Percentiles rank a stretch among this genome's conserved stretches.
These are phyloP conservation scores for Myotis brandtii DNA, from an alignment of 2,113 vertebrate genomes.

Conservation along the genomic window DNA sequence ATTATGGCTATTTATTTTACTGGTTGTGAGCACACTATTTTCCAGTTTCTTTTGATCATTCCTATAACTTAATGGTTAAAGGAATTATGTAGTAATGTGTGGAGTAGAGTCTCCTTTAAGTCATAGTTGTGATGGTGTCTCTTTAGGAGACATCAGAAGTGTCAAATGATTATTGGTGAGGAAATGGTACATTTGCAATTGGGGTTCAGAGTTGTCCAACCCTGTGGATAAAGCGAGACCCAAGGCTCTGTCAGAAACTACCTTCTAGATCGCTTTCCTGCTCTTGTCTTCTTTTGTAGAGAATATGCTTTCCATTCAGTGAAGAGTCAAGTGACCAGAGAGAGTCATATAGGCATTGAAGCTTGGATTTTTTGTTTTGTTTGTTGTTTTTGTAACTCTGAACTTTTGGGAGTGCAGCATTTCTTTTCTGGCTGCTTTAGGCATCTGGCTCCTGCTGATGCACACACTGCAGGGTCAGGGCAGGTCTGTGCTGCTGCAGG, in stretches of 20 bases:
- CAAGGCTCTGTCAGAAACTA: neutral
- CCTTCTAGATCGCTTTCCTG: slow-evolving; percentile 4
- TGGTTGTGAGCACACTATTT: neutral
- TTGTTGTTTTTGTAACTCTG: neutral
- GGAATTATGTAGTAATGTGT: neutral
- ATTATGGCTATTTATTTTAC: slow-evolving; percentile 49
- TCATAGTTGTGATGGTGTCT: neutral
- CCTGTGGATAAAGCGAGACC: neutral
- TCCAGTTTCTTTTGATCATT: neutral
- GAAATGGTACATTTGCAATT: neutral
- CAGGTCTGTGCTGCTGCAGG: neutral
- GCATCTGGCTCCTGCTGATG: slow-evolving; percentile 25
- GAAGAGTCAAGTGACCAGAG: slow-evolving; percentile 42
- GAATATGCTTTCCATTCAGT: slow-evolving; percentile 25
- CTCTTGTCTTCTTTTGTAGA: neutral
- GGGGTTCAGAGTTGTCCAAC: neutral
- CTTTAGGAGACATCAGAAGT: neutral
- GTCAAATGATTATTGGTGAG: neutral
- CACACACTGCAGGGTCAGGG: neutral
- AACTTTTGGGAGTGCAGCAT: slow-evolving; percentile 25
- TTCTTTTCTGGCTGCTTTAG: slow-evolving; percentile 45
- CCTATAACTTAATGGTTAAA: slow-evolving; percentile 1
- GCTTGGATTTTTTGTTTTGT: neutral
- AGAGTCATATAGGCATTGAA: neutral
- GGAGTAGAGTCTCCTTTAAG: neutral